A percentile compares a stretch with the other conserved stretches of the same genome.
Evolutionary conservation across 2,888 invertebrate species (phyloP).

Genomic region (Euphydryas editha): DNA sequence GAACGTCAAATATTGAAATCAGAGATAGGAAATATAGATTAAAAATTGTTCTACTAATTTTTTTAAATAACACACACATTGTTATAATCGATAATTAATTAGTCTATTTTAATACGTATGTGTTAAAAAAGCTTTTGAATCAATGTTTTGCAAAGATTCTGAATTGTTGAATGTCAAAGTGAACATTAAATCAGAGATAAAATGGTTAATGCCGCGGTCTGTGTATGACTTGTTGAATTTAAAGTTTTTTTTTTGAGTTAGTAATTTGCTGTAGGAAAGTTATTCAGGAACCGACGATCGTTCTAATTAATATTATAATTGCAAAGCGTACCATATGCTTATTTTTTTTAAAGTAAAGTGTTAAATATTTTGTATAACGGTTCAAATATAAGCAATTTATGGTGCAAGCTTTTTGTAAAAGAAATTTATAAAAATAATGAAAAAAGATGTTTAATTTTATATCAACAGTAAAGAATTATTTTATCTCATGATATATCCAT

Average conservation of each 20-base stretch:
- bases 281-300: too few species aligned
- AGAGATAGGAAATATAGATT: background rate
- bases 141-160: conserved; percentile 1
- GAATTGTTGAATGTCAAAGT: background rate
- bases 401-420: too few species aligned
- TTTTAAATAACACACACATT: background rate
- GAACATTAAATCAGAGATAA: background rate
- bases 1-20: background rate
- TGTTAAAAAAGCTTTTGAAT: background rate
- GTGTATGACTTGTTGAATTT: background rate
- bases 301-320: too few species aligned
- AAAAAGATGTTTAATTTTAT: too few species aligned
- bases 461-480: too few species aligned
- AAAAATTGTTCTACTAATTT: background rate
- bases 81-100: background rate
- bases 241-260: conserved; percentile 1
- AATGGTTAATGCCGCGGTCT: background rate
- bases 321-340: too few species aligned
- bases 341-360: too few species aligned
- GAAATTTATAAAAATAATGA: too few species aligned
- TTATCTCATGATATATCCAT: too few species aligned
- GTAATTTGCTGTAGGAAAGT: background rate
- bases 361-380: too few species aligned
- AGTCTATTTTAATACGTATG: background rate
- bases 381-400: too few species aligned